Conservation (phyloP, 2,113 vertebrate genomes). For the Acrocephalus arundinaceus region DNA sequence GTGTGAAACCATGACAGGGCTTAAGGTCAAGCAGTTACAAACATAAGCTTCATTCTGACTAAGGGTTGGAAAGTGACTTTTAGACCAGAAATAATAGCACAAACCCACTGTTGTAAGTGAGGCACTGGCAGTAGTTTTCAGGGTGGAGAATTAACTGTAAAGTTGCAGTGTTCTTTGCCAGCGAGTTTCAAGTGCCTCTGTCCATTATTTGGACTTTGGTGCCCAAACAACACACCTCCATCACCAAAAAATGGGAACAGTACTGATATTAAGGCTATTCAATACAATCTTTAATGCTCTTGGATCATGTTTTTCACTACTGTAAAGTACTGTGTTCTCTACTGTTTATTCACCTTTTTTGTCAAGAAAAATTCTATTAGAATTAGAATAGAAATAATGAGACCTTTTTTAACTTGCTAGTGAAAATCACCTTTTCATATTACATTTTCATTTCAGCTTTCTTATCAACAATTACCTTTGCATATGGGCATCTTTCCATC, state of each 20-base stretch:
- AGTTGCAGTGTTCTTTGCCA: not conserved
- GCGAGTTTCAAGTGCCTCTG: not conserved
- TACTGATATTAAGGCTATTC: not conserved
- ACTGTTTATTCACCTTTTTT: not conserved
- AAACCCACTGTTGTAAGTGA: not conserved
- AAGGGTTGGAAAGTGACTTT: not conserved
- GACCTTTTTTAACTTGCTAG: not conserved
- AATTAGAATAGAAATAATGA: slow-evolving; percentile 12
- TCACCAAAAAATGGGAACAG: not conserved
- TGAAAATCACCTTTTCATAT: not conserved
- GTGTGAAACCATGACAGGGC: not conserved
- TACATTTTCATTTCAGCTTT: not conserved
- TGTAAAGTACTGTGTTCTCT: not conserved
- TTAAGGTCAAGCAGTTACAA: not conserved
- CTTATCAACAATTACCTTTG: not conserved
- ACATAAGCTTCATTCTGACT: not conserved
- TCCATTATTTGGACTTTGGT: not conserved
- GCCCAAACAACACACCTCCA: not conserved
- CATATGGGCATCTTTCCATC: not conserved
- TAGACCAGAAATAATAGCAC: not conserved
- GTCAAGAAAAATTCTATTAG: not conserved
- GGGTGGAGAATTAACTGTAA: not conserved
- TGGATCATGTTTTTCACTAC: not conserved
- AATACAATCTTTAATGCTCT: not conserved
- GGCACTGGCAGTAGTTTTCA: not conserved